These are phyloP conservation scores for Neoaliturus tenellus DNA, from an alignment of 2,888 invertebrate genomes.

Conservation along the genomic window DNA sequence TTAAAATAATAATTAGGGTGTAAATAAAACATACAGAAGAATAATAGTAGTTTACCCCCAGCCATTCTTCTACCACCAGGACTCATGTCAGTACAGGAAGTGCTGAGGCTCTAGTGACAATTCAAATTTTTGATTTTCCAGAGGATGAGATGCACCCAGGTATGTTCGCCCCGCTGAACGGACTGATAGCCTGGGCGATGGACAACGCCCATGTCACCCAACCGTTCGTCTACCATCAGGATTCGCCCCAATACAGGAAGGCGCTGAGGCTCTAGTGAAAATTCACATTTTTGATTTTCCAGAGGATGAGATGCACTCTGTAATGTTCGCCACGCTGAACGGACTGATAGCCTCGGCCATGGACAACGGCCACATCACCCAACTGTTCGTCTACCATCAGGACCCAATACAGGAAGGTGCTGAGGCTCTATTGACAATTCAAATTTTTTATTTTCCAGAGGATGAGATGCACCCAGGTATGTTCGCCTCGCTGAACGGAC, in stretches of 20 bases:
- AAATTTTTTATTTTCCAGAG: neutral
- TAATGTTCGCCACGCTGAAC: neutral
- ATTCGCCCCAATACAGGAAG: neutral
- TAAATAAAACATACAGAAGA: too few species aligned
- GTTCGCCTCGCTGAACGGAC: neutral
- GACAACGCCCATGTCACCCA: neutral
- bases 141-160: neutral
- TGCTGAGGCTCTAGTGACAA: neutral
- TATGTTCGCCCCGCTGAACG: slow-evolving; percentile 2
- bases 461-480: neutral
- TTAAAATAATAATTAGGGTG: too few species aligned
- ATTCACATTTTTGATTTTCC: too few species aligned
- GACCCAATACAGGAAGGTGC: neutral
- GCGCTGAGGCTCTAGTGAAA: neutral
- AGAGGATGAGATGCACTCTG: neutral
- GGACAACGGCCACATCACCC: neutral
- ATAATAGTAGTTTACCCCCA: too few species aligned
- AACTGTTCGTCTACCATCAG: neutral
- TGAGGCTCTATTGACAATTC: too few species aligned
- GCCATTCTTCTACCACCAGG: neutral
- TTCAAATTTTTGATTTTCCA: neutral
- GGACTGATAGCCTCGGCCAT: neutral
- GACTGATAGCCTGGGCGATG: neutral
- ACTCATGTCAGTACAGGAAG: neutral
- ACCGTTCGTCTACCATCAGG: slow-evolving; percentile 1